A percentile compares a stretch with the other conserved stretches of the same genome.
Conservation (phyloP, 2,797 vertebrate species). For the Malurus leucopterus region DNA sequence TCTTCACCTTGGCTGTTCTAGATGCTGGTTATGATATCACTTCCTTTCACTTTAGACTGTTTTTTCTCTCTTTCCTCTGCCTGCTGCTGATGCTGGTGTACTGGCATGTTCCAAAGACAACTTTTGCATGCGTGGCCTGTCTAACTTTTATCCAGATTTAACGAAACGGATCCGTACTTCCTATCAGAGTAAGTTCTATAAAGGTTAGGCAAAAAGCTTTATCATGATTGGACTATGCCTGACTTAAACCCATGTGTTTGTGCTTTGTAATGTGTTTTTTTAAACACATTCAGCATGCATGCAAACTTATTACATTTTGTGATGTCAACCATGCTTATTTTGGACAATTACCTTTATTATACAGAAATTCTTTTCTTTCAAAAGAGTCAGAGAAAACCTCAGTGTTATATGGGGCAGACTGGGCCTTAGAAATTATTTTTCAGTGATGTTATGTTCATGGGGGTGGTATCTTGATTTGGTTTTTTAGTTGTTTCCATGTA, state of each 20-base stretch:
- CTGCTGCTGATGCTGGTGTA: slow-evolving; percentile 86
- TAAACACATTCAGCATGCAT: slow-evolving; percentile 76
- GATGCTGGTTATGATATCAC: slow-evolving; percentile 77
- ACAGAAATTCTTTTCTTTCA: neutral
- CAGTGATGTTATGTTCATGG: neutral
- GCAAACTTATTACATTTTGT: slow-evolving; percentile 53
- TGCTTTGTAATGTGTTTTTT: slow-evolving; percentile 73
- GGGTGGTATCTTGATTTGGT: slow-evolving; percentile 21
- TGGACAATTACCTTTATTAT: slow-evolving; percentile 25
- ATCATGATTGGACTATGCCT: slow-evolving; percentile 54
- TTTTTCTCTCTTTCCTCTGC: slow-evolving; percentile 82
- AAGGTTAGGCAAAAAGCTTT: slow-evolving; percentile 69
- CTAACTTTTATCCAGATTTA: slow-evolving; percentile 99
- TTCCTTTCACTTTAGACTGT: slow-evolving; percentile 89
- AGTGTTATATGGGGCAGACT: neutral
- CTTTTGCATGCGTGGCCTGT: slow-evolving; percentile 98
- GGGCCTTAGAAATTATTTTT: neutral
- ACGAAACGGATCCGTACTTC: slow-evolving; percentile 99
- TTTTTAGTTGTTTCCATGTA: slow-evolving; percentile 36
- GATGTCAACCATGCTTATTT: slow-evolving; percentile 49
- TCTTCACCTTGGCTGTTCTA: slow-evolving; percentile 74
- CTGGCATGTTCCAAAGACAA: slow-evolving; percentile 97
- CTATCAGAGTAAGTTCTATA: slow-evolving; percentile 95
- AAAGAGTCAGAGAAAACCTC: neutral
- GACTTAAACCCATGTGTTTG: slow-evolving; percentile 49